Evolutionary conservation across 1,140 invertebrate genomes (phyloP).

Genomic region (Proales similis): DNA sequence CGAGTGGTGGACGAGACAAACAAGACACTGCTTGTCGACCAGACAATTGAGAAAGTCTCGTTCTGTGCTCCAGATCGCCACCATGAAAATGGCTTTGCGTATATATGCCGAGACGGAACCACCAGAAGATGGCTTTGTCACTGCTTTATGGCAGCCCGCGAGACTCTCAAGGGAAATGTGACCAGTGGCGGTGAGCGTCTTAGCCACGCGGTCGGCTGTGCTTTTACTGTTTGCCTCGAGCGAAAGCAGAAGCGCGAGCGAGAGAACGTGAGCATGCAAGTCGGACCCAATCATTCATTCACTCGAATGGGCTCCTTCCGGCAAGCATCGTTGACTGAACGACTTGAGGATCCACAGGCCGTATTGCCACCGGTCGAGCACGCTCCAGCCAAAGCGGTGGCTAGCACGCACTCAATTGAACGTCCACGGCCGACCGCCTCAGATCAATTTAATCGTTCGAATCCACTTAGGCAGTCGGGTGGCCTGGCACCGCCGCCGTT

Average conservation of each 20-base stretch:
- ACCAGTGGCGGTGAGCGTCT: constrained; percentile 73
- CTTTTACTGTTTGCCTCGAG: constrained; percentile 94
- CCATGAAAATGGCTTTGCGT: constrained; percentile 93
- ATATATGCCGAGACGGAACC: constrained; percentile 75
- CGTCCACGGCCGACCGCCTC: constrained; percentile 5
- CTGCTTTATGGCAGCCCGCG: constrained; percentile 84
- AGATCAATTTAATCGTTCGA: background rate
- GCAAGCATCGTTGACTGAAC: constrained; percentile 67
- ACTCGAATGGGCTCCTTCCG: constrained; percentile 84
- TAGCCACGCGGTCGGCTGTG: constrained; percentile 97
- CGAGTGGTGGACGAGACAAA: constrained; percentile 97
- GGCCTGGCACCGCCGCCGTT: constrained; percentile 1
- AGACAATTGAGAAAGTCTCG: constrained; percentile 99
- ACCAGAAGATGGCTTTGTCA: constrained; percentile 97
- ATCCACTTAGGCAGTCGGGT: background rate
- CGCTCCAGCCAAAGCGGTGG: background rate
- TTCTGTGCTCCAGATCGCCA: constrained; percentile 98
- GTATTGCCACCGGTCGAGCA: constrained; percentile 19
- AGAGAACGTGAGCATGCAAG: constrained; percentile 67
- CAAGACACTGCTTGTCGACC: constrained; percentile 94
- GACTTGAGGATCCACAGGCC: constrained; percentile 60
- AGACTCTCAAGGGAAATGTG: constrained; percentile 2
- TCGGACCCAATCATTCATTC: constrained; percentile 88
- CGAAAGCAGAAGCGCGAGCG: constrained; percentile 94
- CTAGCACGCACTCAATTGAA: constrained; percentile 18